Conservation (phyloP, 2,797 vertebrate genomes). For the Leucoraja ocellata region DNA sequence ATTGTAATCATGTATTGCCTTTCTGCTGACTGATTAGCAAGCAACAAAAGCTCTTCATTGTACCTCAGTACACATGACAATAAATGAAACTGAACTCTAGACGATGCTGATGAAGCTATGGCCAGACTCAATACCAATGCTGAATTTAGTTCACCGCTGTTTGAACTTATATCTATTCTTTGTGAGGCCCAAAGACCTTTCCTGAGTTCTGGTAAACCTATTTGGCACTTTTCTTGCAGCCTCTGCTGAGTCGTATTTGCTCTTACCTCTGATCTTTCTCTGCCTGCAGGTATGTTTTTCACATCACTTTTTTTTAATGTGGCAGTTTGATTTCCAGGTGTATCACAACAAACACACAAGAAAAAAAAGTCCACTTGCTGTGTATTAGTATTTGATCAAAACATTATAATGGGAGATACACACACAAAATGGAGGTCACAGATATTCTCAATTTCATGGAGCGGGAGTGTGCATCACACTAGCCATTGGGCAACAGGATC, state of each 20-base stretch:
- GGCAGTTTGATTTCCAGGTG: background rate
- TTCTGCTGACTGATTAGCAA: too few relatives aligned
- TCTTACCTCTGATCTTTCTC: background rate
- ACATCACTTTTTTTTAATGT: background rate
- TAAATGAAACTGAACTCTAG: too few relatives aligned
- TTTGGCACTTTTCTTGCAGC: background rate
- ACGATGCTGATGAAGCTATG: background rate
- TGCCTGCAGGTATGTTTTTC: background rate
- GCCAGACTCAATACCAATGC: background rate
- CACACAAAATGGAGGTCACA: too few relatives aligned
- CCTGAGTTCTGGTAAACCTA: background rate
- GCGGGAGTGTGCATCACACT: too few relatives aligned
- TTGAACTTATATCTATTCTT: background rate
- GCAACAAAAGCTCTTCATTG: too few relatives aligned
- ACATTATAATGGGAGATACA: background rate
- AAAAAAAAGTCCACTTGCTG: background rate
- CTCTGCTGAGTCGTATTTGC: background rate
- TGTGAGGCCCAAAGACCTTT: background rate
- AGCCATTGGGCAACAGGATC: too few relatives aligned
- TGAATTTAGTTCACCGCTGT: background rate
- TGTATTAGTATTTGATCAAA: background rate
- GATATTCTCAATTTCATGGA: too few relatives aligned
- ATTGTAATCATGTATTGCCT: too few relatives aligned
- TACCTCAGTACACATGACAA: too few relatives aligned
- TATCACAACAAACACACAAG: background rate